Conservation (phyloP, 35 echinoderm and acorn worm species). For the Chiridota heheva region DNA sequence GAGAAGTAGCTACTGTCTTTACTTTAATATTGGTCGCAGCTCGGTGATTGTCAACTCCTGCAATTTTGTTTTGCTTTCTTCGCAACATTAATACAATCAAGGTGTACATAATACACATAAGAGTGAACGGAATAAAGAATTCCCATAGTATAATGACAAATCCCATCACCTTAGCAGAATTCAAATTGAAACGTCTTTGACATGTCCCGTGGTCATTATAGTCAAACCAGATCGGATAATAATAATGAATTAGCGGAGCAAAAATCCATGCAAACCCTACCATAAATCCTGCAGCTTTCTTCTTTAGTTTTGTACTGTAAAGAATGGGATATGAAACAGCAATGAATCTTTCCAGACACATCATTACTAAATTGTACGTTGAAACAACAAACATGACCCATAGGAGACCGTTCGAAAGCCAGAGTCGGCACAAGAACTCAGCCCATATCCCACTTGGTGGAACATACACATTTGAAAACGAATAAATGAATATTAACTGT, state of each 20-base stretch:
- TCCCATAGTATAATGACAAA: slow-evolving; percentile 64
- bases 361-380: slow-evolving; percentile 61
- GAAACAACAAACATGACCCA: slow-evolving; percentile 73
- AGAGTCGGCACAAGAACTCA: slow-evolving; percentile 76
- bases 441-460: slow-evolving; percentile 17
- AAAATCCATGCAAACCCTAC: slow-evolving; percentile 58
- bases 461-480: neutral
- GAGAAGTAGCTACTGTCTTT: neutral
- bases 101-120: slow-evolving; percentile 57
- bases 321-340: slow-evolving; percentile 66
- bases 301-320: slow-evolving; percentile 42
- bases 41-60: neutral
- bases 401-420: slow-evolving; percentile 57
- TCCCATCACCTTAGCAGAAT: slow-evolving; percentile 12
- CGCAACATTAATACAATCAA: slow-evolving; percentile 32
- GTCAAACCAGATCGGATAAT: slow-evolving; percentile 61
- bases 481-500: slow-evolving; percentile 44
- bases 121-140: slow-evolving; percentile 55
- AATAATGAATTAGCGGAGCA: slow-evolving; percentile 52
- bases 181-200: slow-evolving; percentile 4
- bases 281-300: slow-evolving; percentile 19
- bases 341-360: slow-evolving; percentile 67
- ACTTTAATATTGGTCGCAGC: neutral
- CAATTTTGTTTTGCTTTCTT: slow-evolving; percentile 12
- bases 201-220: slow-evolving; percentile 40